Evolutionary conservation across 2,888 invertebrate genomes (phyloP).

Genomic region (Drosophila paracracens): DNA sequence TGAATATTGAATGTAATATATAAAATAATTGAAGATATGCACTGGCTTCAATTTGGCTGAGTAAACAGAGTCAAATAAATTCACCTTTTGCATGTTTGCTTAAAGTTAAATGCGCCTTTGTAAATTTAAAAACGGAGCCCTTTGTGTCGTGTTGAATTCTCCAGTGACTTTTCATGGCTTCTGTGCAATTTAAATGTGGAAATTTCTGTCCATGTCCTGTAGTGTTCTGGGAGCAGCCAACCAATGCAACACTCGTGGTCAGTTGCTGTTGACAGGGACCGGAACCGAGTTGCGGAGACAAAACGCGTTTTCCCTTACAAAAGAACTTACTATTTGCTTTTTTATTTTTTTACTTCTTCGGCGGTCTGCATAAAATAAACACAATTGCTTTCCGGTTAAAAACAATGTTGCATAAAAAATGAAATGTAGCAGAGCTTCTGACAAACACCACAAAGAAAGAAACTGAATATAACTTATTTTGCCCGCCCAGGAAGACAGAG

Average conservation of each 20-base stretch:
- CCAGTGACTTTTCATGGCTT: neutral
- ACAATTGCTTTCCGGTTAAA: neutral
- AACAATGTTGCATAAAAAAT: neutral
- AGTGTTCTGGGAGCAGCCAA: neutral
- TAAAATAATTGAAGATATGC: neutral
- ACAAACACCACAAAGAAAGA: neutral
- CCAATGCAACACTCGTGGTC: constrained; percentile 1
- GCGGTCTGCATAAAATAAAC: neutral
- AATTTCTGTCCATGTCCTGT: constrained; percentile 13
- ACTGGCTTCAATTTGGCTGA: neutral
- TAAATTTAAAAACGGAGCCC: neutral
- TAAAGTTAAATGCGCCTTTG: too few relatives aligned
- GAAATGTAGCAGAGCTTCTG: neutral
- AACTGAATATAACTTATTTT: neutral
- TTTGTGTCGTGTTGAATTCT: neutral
- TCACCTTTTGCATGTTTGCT: neutral
- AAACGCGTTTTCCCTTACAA: constrained; percentile 10
- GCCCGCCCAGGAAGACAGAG: too few relatives aligned
- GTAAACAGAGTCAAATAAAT: neutral
- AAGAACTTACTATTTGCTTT: neutral
- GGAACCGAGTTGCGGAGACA: neutral
- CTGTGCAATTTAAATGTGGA: constrained; percentile 7
- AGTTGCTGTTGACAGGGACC: neutral
- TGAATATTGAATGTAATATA: neutral
- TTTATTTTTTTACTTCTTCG: neutral